These are phyloP conservation scores for Mionectes olivaceus DNA, from an alignment of 2,797 vertebrate genomes.

Conservation along the genomic window DNA sequence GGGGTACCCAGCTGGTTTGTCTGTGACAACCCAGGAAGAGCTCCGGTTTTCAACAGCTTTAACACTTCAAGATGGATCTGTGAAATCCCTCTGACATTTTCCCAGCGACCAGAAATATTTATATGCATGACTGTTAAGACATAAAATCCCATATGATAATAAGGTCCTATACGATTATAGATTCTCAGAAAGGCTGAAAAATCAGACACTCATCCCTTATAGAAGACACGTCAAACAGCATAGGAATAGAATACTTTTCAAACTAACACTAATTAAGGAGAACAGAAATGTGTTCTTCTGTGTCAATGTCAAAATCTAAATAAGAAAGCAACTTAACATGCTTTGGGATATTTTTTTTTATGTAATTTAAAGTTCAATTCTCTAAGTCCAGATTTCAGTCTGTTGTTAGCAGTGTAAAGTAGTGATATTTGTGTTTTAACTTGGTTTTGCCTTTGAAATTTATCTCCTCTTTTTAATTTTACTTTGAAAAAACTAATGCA, in stretches of 20 bases:
- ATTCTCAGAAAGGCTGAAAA: not conserved
- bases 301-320: not conserved
- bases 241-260: not conserved
- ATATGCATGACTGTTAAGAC: not conserved
- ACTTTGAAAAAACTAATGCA: not conserved
- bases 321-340: not conserved
- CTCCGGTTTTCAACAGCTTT: not conserved
- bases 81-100: not conserved
- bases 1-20: not conserved
- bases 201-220: not conserved
- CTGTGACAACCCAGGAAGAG: accelerated
- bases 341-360: not conserved
- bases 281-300: not conserved
- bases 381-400: not conserved
- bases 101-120: not conserved
- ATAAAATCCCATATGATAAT: not conserved
- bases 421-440: not conserved
- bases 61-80: not conserved
- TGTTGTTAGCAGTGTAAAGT: not conserved
- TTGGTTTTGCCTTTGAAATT: not conserved
- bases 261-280: not conserved
- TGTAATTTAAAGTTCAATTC: not conserved
- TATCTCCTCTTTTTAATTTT: not conserved
- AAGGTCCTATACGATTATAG: not conserved
- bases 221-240: not conserved